These are phyloP conservation scores for Platyscapa corneri DNA, from an alignment of 1,140 invertebrate genomes.

Conservation along the genomic window DNA sequence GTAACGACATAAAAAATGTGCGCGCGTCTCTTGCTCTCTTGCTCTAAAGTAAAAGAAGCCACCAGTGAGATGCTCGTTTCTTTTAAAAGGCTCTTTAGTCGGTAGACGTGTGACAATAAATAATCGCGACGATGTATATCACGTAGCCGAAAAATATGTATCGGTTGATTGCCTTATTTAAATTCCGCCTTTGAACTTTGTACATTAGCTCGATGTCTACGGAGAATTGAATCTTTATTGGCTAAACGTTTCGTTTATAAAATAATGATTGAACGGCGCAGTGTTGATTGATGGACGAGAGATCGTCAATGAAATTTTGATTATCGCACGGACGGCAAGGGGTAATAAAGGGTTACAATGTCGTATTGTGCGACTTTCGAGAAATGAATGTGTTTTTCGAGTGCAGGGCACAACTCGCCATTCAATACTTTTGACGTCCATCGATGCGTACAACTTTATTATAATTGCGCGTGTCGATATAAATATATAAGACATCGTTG, in stretches of 20 bases:
- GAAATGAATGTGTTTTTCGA: not conserved
- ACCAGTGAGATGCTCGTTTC: not conserved
- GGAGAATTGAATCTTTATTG: conserved; percentile 13
- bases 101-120: conserved; percentile 1
- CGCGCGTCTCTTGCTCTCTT: not conserved
- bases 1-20: not conserved
- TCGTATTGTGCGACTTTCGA: conserved; percentile 6
- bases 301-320: conserved; percentile 35
- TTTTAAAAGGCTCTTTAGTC: conserved; percentile 8
- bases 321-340: not conserved
- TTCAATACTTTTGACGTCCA: not conserved
- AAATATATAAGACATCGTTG: not conserved
- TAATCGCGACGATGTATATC: conserved; percentile 17
- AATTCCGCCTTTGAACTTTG: conserved; percentile 23
- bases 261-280: conserved; percentile 15
- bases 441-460: not conserved
- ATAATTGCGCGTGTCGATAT: not conserved
- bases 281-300: conserved; percentile 35
- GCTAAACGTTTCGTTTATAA: conserved; percentile 38
- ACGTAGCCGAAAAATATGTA: conserved; percentile 37
- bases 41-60: not conserved
- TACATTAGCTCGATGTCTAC: not conserved
- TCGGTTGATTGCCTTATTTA: conserved; percentile 46
- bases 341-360: conserved; percentile 12
- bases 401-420: not conserved